Percentiles rank a stretch among this genome's conserved stretches.
Conservation (phyloP, 2,888 invertebrate species). For the Thalpophila matura region DNA sequence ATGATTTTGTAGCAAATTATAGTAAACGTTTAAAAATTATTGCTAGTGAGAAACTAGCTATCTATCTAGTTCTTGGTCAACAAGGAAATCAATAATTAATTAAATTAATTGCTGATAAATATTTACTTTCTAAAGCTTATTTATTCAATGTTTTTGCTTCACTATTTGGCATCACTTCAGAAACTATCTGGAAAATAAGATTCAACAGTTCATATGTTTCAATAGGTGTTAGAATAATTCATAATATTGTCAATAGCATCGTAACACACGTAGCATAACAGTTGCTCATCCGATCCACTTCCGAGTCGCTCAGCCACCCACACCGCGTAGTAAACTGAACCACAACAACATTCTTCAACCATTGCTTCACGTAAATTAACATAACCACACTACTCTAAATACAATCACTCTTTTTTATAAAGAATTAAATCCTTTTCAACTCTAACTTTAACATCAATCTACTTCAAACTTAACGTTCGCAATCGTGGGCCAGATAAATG, state of each 20-base stretch:
- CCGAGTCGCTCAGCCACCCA: conserved; percentile 70
- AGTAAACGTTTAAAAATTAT: not conserved
- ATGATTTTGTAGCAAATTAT: not conserved
- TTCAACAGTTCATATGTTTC: conserved; percentile 25
- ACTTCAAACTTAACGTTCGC: conserved; percentile 26
- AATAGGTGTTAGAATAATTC: conserved; percentile 36
- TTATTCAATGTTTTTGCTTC: conserved; percentile 27
- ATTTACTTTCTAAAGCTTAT: conserved; percentile 17
- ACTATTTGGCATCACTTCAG: conserved; percentile 43
- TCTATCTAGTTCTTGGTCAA: not conserved
- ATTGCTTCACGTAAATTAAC: conserved; percentile 50
- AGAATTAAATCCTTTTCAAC: conserved; percentile 40
- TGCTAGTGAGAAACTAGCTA: not conserved
- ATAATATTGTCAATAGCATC: conserved; percentile 54
- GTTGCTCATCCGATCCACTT: conserved; percentile 73
- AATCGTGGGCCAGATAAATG: conserved; percentile 28
- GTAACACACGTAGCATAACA: conserved; percentile 64
- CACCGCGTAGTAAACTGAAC: conserved; percentile 74
- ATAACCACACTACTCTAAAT: conserved; percentile 37
- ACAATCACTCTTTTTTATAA: conserved; percentile 34
- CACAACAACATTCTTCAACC: conserved; percentile 72
- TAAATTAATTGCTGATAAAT: conserved; percentile 28
- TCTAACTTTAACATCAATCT: conserved; percentile 35
- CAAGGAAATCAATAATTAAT: conserved; percentile 18
- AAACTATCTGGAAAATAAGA: conserved; percentile 31